These are phyloP conservation scores for Chionodraco myersi DNA, from an alignment of 2,113 vertebrate genomes.

Conservation along the genomic window DNA sequence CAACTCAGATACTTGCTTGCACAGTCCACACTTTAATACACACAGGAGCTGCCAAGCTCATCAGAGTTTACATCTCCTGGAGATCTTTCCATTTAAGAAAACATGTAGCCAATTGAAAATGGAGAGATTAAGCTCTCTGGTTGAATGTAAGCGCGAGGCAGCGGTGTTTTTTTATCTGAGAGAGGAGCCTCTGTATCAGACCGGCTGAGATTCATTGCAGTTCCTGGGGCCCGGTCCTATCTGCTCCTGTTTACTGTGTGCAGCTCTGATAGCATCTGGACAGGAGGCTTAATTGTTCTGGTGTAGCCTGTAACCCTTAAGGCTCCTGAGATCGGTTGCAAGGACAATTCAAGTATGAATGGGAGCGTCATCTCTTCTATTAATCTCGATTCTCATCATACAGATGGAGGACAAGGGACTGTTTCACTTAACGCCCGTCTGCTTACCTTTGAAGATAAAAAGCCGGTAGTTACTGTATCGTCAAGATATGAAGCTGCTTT, in stretches of 20 bases:
- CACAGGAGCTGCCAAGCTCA: not conserved
- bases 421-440: constrained; percentile 48
- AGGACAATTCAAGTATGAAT: constrained; percentile 64
- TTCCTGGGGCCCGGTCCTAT: constrained; percentile 66
- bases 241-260: constrained; percentile 71
- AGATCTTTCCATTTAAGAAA: constrained; percentile 43
- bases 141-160: constrained; percentile 18
- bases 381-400: constrained; percentile 63
- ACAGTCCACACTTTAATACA: not conserved
- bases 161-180: constrained; percentile 10
- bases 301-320: constrained; percentile 58
- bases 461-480: constrained; percentile 10
- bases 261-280: constrained; percentile 73
- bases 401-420: constrained; percentile 35
- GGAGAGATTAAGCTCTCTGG: constrained; percentile 22
- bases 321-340: constrained; percentile 48
- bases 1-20: not conserved
- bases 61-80: not conserved
- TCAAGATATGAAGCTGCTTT: constrained; percentile 4
- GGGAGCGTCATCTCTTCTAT: constrained; percentile 40
- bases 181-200: constrained; percentile 45
- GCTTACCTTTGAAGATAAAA: constrained; percentile 42
- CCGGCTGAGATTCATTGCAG: constrained; percentile 68
- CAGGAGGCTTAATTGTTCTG: constrained; percentile 72
- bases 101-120: constrained; percentile 22